Evolutionary conservation across 2,888 invertebrate genomes (phyloP), one percentile per base, ranked within the genome.

Genomic region (Platypus cylindrus): DNA sequence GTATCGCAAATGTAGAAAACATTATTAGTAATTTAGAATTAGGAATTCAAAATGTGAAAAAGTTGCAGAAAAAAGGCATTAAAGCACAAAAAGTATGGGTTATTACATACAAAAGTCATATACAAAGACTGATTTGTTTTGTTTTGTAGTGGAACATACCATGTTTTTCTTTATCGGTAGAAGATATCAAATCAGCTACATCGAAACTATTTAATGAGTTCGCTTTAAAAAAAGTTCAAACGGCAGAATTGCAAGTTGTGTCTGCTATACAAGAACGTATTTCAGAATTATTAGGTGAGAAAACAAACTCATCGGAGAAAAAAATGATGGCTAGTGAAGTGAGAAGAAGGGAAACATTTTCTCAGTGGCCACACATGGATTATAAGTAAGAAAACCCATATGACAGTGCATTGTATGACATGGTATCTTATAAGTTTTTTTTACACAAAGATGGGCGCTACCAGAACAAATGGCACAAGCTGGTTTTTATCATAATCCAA

Each of bases 381-480:
- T 93, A 91, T 65, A 91, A 91, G 86, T 87, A 56, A 66, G 67
- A 64, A 17, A 27, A 25, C 20, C 25, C 17, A 17, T 8, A 22
- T 32, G 11, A 35, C 23, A 11, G 12, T 23, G 5, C 17, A 28
- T 24, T 26, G 11, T 9, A 7, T 22, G 22, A 8, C 7, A 4
- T 22, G 3, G 5, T 8, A 24, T 23, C 23, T 20, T 5, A 4
- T 32, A 9, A 23, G 9, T 32, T 32, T 11, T 16, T 5, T 23
- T 12, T 32, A 5, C 23, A 16, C 16, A 24, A 54, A 87, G 87
- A 63, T 94, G 93, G 91, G 93, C 93, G 3, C 60, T 91, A 37
- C 93, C 93, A 0, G 87, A 89, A 49, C 87, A 89, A 56, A 93
- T 94, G 93, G 91, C 93, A 3, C 90, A 93, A 58, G 93, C 93